Conservation (phyloP, 2,888 invertebrate genomes). For the Melipona bicolor region DNA sequence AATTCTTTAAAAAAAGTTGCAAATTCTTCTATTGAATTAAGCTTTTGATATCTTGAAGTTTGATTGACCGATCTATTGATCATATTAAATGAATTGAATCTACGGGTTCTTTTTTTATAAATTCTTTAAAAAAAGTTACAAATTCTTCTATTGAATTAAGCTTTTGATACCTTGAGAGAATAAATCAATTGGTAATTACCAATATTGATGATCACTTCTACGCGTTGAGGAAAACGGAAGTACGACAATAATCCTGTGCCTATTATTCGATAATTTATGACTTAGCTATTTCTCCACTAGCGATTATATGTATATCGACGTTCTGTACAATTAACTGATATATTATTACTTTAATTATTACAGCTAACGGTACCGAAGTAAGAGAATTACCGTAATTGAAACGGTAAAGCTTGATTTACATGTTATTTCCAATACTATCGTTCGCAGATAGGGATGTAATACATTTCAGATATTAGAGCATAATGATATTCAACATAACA, state of each 20-base stretch:
- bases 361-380: neutral
- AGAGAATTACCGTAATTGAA: neutral
- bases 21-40: no score
- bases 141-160: no score
- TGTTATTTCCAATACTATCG: neutral
- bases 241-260: neutral
- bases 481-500: neutral
- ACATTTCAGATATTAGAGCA: neutral
- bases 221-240: neutral
- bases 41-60: neutral
- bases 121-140: neutral
- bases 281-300: neutral
- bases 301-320: neutral
- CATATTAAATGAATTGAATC: neutral
- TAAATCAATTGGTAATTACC: neutral
- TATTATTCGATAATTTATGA: conserved; percentile 1
- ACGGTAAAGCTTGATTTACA: neutral
- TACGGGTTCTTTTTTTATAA: neutral
- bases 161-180: no score
- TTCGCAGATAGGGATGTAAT: neutral
- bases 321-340: neutral
- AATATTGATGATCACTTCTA: neutral
- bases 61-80: neutral
- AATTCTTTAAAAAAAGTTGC: neutral
- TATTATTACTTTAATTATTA: neutral